Conservation (phyloP, 2,113 vertebrate genomes). For the Suncus etruscus region DNA sequence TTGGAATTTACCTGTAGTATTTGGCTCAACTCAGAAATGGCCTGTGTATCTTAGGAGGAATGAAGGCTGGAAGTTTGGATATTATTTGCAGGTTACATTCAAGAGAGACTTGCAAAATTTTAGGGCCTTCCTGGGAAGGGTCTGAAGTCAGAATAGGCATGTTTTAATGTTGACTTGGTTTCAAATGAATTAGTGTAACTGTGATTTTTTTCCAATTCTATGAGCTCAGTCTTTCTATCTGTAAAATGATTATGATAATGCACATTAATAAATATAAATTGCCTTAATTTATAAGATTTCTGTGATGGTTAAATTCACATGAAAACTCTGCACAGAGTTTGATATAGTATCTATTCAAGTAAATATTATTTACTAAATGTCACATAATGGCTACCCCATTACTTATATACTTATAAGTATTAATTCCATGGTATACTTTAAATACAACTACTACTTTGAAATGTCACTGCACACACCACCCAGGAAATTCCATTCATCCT, state of each 20-base stretch:
- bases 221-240: not conserved
- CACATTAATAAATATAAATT: not conserved
- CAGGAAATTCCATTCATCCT: not conserved
- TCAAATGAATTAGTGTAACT: slow-evolving; percentile 17
- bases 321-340: not conserved
- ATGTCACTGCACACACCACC: not conserved
- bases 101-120: not conserved
- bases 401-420: too few relatives aligned
- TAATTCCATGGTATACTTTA: too few relatives aligned
- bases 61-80: not conserved
- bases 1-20: slow-evolving; percentile 54
- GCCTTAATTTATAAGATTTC: not conserved
- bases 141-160: not conserved
- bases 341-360: not conserved
- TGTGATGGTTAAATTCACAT: not conserved
- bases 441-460: too few relatives aligned
- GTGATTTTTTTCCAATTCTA: not conserved
- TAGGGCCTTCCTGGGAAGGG: not conserved
- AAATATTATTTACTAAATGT: too few relatives aligned
- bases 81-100: not conserved
- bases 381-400: too few relatives aligned
- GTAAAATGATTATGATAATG: not conserved
- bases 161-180: not conserved
- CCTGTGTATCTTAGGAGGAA: not conserved
- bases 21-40: slow-evolving; percentile 1